These are phyloP conservation scores for Venturia canescens DNA, from an alignment of 1,140 invertebrate genomes.

Conservation along the genomic window DNA sequence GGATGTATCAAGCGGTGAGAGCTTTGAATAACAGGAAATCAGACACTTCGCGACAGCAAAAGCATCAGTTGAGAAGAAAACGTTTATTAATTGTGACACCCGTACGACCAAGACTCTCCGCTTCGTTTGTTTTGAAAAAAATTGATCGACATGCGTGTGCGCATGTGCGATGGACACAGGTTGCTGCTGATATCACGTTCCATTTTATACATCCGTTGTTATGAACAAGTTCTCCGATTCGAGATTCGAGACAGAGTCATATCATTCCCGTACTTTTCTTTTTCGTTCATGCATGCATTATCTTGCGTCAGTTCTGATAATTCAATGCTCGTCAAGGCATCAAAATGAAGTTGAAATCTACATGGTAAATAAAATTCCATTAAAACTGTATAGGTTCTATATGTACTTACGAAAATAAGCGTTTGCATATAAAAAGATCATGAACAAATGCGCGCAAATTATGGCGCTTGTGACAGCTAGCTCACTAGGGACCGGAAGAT, in stretches of 20 bases:
- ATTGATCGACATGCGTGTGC: background rate
- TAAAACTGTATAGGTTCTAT: no score
- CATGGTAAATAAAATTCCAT: no score
- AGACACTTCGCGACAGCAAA: constrained; percentile 51
- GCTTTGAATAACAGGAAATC: constrained; percentile 64
- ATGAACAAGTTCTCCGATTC: constrained; percentile 48
- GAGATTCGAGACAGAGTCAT: background rate
- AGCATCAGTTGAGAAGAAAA: constrained; percentile 42
- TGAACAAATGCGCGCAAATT: no score
- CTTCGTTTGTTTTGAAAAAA: background rate
- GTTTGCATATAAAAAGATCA: no score
- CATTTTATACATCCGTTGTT: constrained; percentile 66
- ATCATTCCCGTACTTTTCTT: background rate
- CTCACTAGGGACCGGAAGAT: background rate
- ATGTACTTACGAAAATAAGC: no score
- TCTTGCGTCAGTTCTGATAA: no score
- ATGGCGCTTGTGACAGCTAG: no score
- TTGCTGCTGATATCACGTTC: constrained; percentile 66
- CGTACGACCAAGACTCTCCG: background rate
- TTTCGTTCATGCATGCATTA: constrained; percentile 9
- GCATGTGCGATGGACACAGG: constrained; percentile 56
- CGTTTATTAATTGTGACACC: constrained; percentile 65
- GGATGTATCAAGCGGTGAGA: constrained; percentile 31
- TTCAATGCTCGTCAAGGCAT: no score
- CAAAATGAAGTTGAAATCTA: no score